Evolutionary conservation across 2,888 invertebrate genomes (phyloP), one percentile per base, ranked within the genome.

Genomic region (Stenodema calcarata): DNA sequence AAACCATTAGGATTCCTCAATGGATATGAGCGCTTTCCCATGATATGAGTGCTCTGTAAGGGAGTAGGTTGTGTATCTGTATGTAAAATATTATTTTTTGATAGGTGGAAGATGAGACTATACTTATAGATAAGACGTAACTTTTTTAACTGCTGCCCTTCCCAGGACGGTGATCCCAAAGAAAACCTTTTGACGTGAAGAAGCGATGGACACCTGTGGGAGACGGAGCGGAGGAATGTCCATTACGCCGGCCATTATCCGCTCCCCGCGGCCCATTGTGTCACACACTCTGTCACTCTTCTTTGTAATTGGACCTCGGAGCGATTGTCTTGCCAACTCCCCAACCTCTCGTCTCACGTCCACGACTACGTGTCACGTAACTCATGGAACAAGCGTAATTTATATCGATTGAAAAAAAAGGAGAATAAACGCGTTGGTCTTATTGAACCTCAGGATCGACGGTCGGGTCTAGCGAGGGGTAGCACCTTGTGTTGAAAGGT

Each of bases 271-370:
- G 62, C 47, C 75, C 54, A 44, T 84, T 84, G 84, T 84, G 84
- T 84, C 84, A 84, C 84, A 84, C 73, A 73, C 76, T 84, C 84
- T 84, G 84, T 84, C 84, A 84, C 75, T 84, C 84, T 30, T 76
- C 50, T 41, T 84, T 73, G 42, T 76, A 84, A 84, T 84, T 84
- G 84, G 50, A 84, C 84, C 28, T 35, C 62, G 28, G 69, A 23
- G 82, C 82, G 82, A 82, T 82, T 82, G 82, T 82, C 82, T 82
- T 82, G 62, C 62, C 82, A 69, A 82, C 82, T 54, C 62, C 42
- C 41, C 82, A 62, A 35, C 78, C 62, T 80, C 11, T n/a, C 69
- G 16, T 35, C 42, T 62, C 82, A 82, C 82, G 82, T 82, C 69
- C 69, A 11, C 54, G 50, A 30, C 80, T 18, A 80, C 62, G 80